phyloP scores from a whole-genome alignment of 2,113 vertebrate genomes.

The Poicephalus meyeri region DNA sequence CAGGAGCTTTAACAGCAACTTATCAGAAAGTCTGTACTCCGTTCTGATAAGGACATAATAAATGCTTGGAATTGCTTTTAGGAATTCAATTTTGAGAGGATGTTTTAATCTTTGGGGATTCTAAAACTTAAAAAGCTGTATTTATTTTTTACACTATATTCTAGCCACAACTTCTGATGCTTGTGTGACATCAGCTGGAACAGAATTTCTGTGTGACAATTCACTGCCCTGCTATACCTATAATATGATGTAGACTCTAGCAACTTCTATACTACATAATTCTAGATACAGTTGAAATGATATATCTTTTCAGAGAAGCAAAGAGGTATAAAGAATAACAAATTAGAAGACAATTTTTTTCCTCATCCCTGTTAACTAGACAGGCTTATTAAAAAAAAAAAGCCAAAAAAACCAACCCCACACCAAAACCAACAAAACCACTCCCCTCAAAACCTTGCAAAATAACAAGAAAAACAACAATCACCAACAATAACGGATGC shows the following conservation, averaged over 20 bases:
- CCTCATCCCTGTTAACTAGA: not conserved
- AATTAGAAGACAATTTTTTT: not conserved
- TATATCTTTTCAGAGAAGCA: not conserved
- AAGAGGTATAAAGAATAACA: not conserved
- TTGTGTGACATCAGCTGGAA: not conserved
- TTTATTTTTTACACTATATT: not conserved
- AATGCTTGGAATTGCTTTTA: not conserved
- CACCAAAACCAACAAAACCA: not conserved
- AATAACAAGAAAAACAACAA: not conserved
- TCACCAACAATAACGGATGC: not conserved
- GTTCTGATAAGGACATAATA: not conserved
- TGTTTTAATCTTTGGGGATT: not conserved
- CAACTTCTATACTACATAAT: fast-evolving
- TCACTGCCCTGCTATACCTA: not conserved
- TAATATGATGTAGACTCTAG: not conserved
- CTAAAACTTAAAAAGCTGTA: not conserved
- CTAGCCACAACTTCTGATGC: not conserved
- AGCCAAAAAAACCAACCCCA: not conserved
- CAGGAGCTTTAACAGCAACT: not conserved
- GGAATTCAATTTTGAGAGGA: not conserved
- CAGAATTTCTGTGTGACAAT: not conserved
- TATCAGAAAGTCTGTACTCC: not conserved
- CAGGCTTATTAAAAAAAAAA: not conserved
- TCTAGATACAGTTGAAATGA: not conserved
- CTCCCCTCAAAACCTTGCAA: fast-evolving